Evolutionary conservation across 1,140 invertebrate species (phyloP), one percentile per base, ranked within the genome.

Genomic region (Neocloeon triangulifer): DNA sequence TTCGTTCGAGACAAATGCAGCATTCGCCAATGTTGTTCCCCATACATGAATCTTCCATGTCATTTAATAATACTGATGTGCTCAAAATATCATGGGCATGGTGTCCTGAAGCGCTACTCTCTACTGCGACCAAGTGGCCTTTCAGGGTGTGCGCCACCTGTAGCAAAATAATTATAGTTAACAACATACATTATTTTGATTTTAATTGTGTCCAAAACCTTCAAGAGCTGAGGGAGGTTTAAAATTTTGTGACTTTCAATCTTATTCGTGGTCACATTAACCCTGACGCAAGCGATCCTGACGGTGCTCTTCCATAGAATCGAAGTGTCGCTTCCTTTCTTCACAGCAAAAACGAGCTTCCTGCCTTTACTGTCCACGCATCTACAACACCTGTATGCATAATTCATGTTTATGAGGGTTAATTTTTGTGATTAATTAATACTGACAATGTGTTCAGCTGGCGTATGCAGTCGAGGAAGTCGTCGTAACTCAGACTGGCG

Each of bases 301-400:
- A 73, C 60, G 3, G 64, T 71, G 3, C 59, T 64, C 47, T 71
- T 73, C 73, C 73, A 76, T 15, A 73, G 52, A 2, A 73, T 41
- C 9, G 61, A 61, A 6, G 56, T 49, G 49, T 73, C 70, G 12
- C 64, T 63, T 4, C 66, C 69, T 39, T 59, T 58, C 43, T 69
- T 66, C 0, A 74, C 56, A 29, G 57, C 57, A 53, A 74, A 74
- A 14, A 69, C 43, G n/a, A 74, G 43, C 35, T 64, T 61, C 40
- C 67, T 69, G 4, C 65, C 66, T 46, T 60, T 54, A 4, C 47
- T 45, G 43, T 70, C 64, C 37, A 61, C 49, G 40, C 60, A 69
- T 39, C 59, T 59, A 38, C 57, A 54, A 0, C 64, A 62, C 21
- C 68, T 70, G 40, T 16, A 53, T 52, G 7, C 13, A 12, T 12